Evolutionary conservation across 2,113 vertebrate genomes (phyloP), one percentile per base, ranked within the genome.

Genomic region (Sylvilagus bachmani): DNA sequence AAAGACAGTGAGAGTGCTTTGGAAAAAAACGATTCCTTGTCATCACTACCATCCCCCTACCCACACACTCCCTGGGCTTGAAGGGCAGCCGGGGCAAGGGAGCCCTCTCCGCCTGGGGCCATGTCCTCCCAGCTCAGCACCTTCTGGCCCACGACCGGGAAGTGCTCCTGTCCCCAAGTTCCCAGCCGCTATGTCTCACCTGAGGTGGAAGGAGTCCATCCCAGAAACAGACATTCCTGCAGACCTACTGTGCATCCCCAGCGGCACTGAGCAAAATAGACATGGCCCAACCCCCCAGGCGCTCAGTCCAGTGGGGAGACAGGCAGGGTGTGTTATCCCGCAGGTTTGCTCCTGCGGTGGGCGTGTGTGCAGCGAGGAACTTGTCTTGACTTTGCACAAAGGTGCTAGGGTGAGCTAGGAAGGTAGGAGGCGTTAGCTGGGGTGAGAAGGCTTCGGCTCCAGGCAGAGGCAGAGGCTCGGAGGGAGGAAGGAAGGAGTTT

Each of bases 31-130:
- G 21, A 38, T 9, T 17, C 5, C 7, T 31, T 70, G 29, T 44
- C 53, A 24, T 9, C n/a, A 61, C 51, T 0, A 8, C 27, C 61
- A n/a, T 16, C n/a, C 14, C 8, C 22, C 10, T 6, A 10, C 27
- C 7, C 1, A 6, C 3, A 11, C 21, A 22, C 9, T 61, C 10
- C 0, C 3, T 25, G 9, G 29, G 2, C 25, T 64, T 33, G 4
- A 38, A 8, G 8, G 21, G 10, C 2, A 22, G 0, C 27, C 14
- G 6, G 36, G 31, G 3, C 7, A 73, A n/a, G 31, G 70, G 6
- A 44, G 2, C 74, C 33, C 38, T 17, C 70, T 44, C 49, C 12
- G 22, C 25, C 8, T 38, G 4, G 21, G 22, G 6, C 29, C 5
- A 0, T 10, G 0, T 53, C 12, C 33, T 87, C 53, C 10, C 9